Percentiles rank a stretch among this genome's conserved stretches.
phyloP scores from a whole-genome alignment of 2,113 vertebrate genomes.

The Hypomesus transpacificus region DNA sequence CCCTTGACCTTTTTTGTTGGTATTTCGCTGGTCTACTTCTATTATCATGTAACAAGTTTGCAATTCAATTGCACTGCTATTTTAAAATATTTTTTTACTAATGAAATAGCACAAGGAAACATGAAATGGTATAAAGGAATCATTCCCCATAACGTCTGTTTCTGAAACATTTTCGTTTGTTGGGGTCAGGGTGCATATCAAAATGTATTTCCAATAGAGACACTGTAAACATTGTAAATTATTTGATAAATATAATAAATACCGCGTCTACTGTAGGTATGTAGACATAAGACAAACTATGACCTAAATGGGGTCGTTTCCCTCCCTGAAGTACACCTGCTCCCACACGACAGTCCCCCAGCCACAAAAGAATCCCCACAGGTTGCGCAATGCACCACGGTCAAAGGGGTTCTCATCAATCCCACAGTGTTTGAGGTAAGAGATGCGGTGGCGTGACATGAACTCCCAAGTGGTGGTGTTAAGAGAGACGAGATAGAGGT shows the following conservation, averaged over 20 bases:
- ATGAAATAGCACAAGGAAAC: too few relatives aligned
- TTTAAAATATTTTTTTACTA: too few relatives aligned
- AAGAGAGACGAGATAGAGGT: slow-evolving; percentile 88
- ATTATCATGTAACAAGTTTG: too few relatives aligned
- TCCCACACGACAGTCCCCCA: slow-evolving; percentile 83
- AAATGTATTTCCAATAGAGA: too few relatives aligned
- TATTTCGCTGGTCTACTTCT: too few relatives aligned
- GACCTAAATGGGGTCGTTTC: slow-evolving; percentile 67
- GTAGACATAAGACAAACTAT: slow-evolving; percentile 2
- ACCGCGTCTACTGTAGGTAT: slow-evolving; percentile 26
- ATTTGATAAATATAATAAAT: background rate
- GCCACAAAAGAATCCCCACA: slow-evolving; percentile 91
- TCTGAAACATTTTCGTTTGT: too few relatives aligned
- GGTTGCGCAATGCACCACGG: slow-evolving; percentile 81
- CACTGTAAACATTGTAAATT: too few relatives aligned
- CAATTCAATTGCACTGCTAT: too few relatives aligned
- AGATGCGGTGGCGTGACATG: slow-evolving; percentile 88
- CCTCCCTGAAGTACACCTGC: slow-evolving; percentile 79
- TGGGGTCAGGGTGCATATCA: too few relatives aligned
- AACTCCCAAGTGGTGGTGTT: slow-evolving; percentile 98
- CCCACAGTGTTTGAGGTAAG: slow-evolving; percentile 86
- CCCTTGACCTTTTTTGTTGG: too few relatives aligned
- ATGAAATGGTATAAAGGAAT: too few relatives aligned
- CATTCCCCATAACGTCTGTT: too few relatives aligned
- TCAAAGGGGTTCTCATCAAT: slow-evolving; percentile 87